Evolutionary conservation across 1,140 invertebrate genomes (phyloP).

Genomic region (Chrysopa pallens): DNA sequence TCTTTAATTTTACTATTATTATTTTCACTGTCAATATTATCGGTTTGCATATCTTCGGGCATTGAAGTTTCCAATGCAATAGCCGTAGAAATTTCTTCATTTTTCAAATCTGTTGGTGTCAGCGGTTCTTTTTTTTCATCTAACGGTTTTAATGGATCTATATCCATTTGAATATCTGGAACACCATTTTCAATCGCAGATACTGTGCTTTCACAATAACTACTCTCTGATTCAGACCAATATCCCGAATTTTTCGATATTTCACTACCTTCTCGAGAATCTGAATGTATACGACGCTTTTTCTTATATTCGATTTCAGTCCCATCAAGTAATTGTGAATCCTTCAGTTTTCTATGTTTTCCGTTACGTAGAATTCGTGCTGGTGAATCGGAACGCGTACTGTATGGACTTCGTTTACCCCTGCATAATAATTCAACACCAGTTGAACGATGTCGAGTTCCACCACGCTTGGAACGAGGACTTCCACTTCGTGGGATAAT

Average conservation of each 20-base stretch:
- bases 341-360: conserved; percentile 34
- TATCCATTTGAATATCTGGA: conserved; percentile 1
- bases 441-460: conserved; percentile 5
- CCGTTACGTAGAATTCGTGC: conserved; percentile 40
- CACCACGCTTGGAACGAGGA: conserved; percentile 10
- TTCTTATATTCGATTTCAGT: conserved; percentile 30
- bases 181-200: conserved; percentile 6
- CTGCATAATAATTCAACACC: conserved; percentile 23
- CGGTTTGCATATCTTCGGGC: conserved; percentile 6
- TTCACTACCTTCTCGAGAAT: conserved; percentile 31
- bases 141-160: conserved; percentile 16
- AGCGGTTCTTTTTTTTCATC: conserved; percentile 5
- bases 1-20: conserved; percentile 2
- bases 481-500: conserved; percentile 11
- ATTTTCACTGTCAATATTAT: conserved; percentile 4
- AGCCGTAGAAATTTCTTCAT: conserved; percentile 6
- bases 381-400: conserved; percentile 29
- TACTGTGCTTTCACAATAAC: conserved; percentile 29
- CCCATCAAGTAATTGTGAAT: conserved; percentile 25
- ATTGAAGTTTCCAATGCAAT: conserved; percentile 4
- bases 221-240: conserved; percentile 37
- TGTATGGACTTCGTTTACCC: conserved; percentile 27
- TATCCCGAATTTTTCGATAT: conserved; percentile 32
- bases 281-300: conserved; percentile 32
- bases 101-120: conserved; percentile 3